Evolutionary conservation across 2,113 vertebrate genomes (phyloP).

Genomic region (Leptocoma aspasia): DNA sequence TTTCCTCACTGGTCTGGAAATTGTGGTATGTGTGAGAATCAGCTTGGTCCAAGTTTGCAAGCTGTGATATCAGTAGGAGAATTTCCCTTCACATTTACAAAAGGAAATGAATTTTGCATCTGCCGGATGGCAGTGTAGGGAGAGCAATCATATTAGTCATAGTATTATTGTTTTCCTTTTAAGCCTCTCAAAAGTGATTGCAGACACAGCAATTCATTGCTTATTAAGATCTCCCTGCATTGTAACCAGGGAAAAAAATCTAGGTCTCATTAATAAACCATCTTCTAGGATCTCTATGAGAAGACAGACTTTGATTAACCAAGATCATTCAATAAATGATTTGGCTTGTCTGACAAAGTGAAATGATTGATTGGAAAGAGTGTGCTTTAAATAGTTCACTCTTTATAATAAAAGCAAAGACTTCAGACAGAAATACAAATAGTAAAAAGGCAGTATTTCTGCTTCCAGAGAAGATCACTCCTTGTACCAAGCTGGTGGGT

Average conservation of each 20-base stretch:
- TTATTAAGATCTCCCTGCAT: slow-evolving; percentile 35
- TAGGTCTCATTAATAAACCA: slow-evolving; percentile 55
- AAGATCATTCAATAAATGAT: neutral
- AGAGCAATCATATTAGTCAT: slow-evolving; percentile 17
- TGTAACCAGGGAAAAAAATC: neutral
- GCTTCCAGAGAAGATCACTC: neutral
- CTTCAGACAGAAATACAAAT: neutral
- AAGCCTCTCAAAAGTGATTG: slow-evolving; percentile 41
- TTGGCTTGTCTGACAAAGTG: neutral
- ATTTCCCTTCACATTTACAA: neutral
- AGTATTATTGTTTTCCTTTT: slow-evolving; percentile 38
- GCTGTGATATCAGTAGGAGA: neutral
- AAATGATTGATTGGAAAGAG: neutral
- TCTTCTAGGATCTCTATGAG: neutral
- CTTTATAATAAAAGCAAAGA: neutral
- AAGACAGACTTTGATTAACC: neutral
- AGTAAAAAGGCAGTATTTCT: neutral
- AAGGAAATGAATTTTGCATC: slow-evolving; percentile 14
- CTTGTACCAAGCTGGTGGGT: neutral
- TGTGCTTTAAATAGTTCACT: neutral
- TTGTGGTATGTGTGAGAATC: neutral
- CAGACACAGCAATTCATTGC: slow-evolving; percentile 50
- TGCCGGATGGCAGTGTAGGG: slow-evolving; percentile 57
- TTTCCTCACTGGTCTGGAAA: slow-evolving; percentile 17
- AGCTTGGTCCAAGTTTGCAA: neutral